Conservation (phyloP, 2,888 invertebrate species). For the Scaptomyza reducta region DNA sequence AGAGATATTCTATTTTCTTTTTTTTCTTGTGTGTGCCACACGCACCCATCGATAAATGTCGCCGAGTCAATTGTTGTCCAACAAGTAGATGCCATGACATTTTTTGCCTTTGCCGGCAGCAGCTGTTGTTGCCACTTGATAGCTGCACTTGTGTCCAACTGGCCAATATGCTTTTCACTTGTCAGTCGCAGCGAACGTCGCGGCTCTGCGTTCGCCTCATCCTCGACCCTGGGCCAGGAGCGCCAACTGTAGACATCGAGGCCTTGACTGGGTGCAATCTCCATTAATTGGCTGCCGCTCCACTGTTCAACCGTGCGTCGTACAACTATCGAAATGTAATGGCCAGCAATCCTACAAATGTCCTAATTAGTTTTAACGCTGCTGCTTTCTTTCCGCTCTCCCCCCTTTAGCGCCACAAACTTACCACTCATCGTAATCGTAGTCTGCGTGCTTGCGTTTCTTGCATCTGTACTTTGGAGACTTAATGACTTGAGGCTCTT, state of each 20-base stretch:
- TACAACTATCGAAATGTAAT: conserved; percentile 45
- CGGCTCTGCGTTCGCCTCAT: conserved; percentile 2
- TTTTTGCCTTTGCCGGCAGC: conserved; percentile 19
- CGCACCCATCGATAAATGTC: conserved; percentile 57
- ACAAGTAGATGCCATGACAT: conserved; percentile 16
- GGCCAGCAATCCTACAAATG: conserved; percentile 43
- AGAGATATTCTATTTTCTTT: conserved; percentile 38
- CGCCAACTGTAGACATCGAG: conserved; percentile 37
- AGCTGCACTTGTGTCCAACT: conserved; percentile 30
- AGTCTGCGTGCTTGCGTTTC: conserved; percentile 20
- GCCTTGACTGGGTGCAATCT: conserved; percentile 9
- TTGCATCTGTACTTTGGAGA: conserved; percentile 1
- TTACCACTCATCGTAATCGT: conserved; percentile 48
- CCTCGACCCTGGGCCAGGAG: conserved; percentile 25
- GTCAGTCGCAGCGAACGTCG: conserved; percentile 39
- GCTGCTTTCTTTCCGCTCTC: not conserved
- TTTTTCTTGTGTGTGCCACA: conserved; percentile 27
- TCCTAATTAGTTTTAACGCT: conserved; percentile 25
- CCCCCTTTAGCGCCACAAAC: not conserved
- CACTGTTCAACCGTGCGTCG: conserved; percentile 36
- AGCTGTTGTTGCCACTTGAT: conserved; percentile 41
- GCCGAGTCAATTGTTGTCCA: conserved; percentile 35
- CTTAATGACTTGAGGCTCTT: conserved; percentile 26
- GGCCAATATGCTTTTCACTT: conserved; percentile 36
- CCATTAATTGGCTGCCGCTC: conserved; percentile 45